A percentile compares a stretch with the other conserved stretches of the same genome.
Conservation (phyloP, 2,888 invertebrate genomes). For the Drosophila anceps region DNA sequence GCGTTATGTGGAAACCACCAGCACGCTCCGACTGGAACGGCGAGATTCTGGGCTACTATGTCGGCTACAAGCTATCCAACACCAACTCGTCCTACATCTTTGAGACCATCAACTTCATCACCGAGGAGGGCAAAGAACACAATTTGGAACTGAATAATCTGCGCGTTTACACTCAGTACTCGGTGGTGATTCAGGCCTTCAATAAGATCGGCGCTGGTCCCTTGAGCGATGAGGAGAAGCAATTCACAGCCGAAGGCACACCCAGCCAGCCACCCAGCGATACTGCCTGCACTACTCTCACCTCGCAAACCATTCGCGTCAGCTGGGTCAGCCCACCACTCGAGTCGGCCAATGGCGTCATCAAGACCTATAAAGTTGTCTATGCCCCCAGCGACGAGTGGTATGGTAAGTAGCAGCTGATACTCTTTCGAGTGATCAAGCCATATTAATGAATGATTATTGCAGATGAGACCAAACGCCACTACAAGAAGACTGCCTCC, state of each 20-base stretch:
- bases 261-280: constrained; percentile 97
- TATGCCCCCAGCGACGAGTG: constrained; percentile 96
- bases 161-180: constrained; percentile 97
- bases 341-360: constrained; percentile 96
- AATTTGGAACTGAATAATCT: constrained; percentile 92
- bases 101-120: constrained; percentile 95
- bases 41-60: constrained; percentile 95
- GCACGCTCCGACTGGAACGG: constrained; percentile 96
- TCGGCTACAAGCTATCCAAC: constrained; percentile 94
- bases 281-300: constrained; percentile 95
- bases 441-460: background rate
- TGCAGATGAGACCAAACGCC: constrained; percentile 94
- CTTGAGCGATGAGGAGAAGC: constrained; percentile 94
- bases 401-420: constrained; percentile 90
- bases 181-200: constrained; percentile 97
- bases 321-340: constrained; percentile 97
- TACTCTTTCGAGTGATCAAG: rapidly evolving
- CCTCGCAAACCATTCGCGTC: constrained; percentile 96
- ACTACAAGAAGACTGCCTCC: constrained; percentile 96
- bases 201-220: constrained; percentile 98
- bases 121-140: constrained; percentile 96
- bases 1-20: constrained; percentile 96
- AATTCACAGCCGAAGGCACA: constrained; percentile 97
- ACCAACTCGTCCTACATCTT: constrained; percentile 95
- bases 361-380: constrained; percentile 97